Conservation (phyloP, 2,113 vertebrate species). For the Excalfactoria chinensis region DNA sequence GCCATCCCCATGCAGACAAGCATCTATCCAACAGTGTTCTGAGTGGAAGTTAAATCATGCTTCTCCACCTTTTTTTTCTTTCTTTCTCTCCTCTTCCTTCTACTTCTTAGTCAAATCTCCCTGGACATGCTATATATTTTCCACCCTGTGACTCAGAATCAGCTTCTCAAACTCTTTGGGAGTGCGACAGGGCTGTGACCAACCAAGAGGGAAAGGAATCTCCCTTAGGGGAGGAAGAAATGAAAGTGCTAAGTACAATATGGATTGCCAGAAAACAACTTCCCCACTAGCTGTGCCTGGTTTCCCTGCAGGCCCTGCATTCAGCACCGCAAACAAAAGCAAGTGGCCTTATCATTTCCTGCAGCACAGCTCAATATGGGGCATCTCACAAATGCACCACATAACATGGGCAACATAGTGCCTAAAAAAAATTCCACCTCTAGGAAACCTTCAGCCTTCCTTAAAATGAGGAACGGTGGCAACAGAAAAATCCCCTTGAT, state of each 20-base stretch:
- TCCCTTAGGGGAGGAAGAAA: slow-evolving; percentile 8
- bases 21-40: not conserved
- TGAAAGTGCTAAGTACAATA: not conserved
- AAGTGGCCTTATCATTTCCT: accelerated
- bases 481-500: not conserved
- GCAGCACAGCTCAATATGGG: not conserved
- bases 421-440: not conserved
- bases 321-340: not conserved
- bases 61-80: not conserved
- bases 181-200: not conserved
- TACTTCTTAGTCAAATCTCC: not conserved
- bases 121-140: not conserved
- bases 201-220: not conserved
- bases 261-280: slow-evolving; percentile 5
- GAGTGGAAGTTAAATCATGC: not conserved
- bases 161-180: slow-evolving; percentile 21
- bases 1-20: not conserved
- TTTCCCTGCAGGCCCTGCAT: not conserved
- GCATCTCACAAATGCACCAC: not conserved
- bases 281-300: not conserved
- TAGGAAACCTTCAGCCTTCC: not conserved
- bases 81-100: not conserved
- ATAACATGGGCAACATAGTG: not conserved
- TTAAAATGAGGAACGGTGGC: not conserved
- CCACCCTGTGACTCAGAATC: slow-evolving; percentile 37